Evolutionary conservation across 2,888 invertebrate genomes (phyloP), one percentile per base, ranked within the genome.

Genomic region (Drosophila percnosoma): DNA sequence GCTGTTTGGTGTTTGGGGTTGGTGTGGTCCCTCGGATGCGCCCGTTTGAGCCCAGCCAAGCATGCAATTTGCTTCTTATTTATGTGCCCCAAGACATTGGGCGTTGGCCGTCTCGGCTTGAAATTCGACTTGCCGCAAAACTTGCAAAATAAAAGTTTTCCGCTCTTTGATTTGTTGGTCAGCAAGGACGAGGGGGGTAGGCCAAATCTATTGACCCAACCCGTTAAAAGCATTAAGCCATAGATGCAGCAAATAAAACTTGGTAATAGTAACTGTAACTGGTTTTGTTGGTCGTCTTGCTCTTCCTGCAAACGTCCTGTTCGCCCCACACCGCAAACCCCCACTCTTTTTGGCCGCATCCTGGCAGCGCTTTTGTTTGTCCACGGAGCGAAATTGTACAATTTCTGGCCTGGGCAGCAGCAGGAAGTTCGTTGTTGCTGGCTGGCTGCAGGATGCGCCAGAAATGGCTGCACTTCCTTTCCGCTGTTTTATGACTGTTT

Each of bases 61-160:
- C 89, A 79, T 82, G 84, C 86, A 86, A 89, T 87, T 89, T 87
- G 82, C 73, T 67, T 64, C 76, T 84, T 87, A 89, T 87, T 87
- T 87, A 87, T 87, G 87, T 67, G 75, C 57, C 73, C 74, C 87
- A 74, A 86, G 83, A 72, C 69, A 69, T 60, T 63, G 58, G 63
- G 57, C 58, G 57, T 57, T 57, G 57, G 57, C 42, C 42, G 27
- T 18, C 64, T 53, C 45, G 55, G 58, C 18, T 69, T 84, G 89
- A 79, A 84, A 81, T 67, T 65, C 67, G 36, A 55, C 38, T 55
- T 55, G 80, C 52, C 29, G 38, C 27, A 87, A 80, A 87, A 89
- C 80, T 87, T 74, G 78, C 77, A 79, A 84, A 89, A 89, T 89
- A 87, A 87, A 87, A 87, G 79, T 87, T 89, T 87, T 80, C 85